Conservation (phyloP, 2,797 vertebrate genomes). For the Hemibagrus guttatus region DNA sequence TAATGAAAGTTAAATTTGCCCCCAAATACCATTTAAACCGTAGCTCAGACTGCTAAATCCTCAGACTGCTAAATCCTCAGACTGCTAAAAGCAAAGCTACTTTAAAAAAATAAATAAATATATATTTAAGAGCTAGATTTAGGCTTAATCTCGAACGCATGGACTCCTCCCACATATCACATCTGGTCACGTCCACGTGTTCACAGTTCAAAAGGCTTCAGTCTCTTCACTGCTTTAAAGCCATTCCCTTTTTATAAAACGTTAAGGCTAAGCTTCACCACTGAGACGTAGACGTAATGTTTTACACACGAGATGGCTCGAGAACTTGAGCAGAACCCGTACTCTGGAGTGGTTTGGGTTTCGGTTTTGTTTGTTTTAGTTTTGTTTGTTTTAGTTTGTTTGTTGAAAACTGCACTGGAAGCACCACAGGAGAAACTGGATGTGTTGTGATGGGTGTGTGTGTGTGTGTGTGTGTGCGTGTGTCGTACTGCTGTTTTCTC, state of each 20-base stretch:
- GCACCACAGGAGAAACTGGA: constrained; percentile 64
- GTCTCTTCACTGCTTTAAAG: neutral
- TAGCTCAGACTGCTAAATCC: constrained; percentile 29
- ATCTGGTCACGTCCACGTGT: neutral
- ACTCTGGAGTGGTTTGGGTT: neutral
- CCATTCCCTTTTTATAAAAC: constrained; percentile 51
- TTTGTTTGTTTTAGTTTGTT: constrained; percentile 27
- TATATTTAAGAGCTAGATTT: neutral
- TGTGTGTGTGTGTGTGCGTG: constrained; percentile 42
- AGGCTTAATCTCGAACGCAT: constrained; percentile 4
- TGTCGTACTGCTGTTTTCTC: constrained; percentile 45
- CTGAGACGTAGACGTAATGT: constrained; percentile 50
- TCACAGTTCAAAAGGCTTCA: neutral
- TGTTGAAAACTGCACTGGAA: constrained; percentile 64
- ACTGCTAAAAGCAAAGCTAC: neutral
- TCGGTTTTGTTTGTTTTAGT: neutral
- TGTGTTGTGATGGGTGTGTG: constrained; percentile 52
- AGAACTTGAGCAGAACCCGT: constrained; percentile 4
- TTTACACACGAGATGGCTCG: constrained; percentile 43
- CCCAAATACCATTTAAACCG: constrained; percentile 15
- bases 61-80: no score
- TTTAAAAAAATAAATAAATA: neutral
- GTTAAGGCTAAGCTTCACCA: constrained; percentile 53
- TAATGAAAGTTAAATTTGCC: constrained; percentile 15
- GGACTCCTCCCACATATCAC: neutral